Evolutionary conservation across 1,140 invertebrate genomes (phyloP), one percentile per base, ranked within the genome.

Genomic region (Nebria ingens): DNA sequence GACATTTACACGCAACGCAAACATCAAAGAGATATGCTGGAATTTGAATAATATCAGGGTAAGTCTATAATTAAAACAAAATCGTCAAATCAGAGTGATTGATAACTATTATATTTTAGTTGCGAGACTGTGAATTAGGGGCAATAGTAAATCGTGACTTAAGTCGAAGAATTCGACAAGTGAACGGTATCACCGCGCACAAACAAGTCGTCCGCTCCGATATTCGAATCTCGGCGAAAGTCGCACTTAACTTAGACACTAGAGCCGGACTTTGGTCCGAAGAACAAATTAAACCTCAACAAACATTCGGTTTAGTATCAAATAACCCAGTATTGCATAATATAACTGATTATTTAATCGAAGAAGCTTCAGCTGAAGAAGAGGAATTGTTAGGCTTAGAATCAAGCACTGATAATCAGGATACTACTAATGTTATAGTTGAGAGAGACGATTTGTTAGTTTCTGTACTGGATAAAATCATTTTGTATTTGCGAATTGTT

Each of bases 1-100:
- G 2, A 98, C 97, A 0, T 99, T 98, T 73, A 87, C 93, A 62
- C 76, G 93, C 34, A 86, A 94, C 67, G 95, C 98, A 4, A 98
- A 98, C 69, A 98, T 99, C 57, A 98, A 98, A 71, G 95, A 99
- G 71, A 98, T 99, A 56, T 99, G 97, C 71, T 99, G 95, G 95
- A 95, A 92, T 70, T 78, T 99, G 9, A 98, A 98, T 67, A 97
- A 95, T 64, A 93, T 97, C 58, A 74, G 91, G 62, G 87, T 93
- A 73, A 73, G 71, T 69, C 40, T 51, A n/a, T n/a, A n/a, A n/a
- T n/a, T n/a, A n/a, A n/a, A n/a, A n/a, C n/a, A n/a, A n/a, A n/a
- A n/a, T n/a, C n/a, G n/a, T n/a, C n/a, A n/a, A n/a, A n/a, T n/a
- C n/a, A n/a, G n/a, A n/a, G n/a, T n/a, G n/a, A n/a, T n/a, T n/a